A percentile compares a stretch with the other conserved stretches of the same genome.
Conservation (phyloP, 2,888 invertebrate genomes). For the Galerucella pusilla region DNA sequence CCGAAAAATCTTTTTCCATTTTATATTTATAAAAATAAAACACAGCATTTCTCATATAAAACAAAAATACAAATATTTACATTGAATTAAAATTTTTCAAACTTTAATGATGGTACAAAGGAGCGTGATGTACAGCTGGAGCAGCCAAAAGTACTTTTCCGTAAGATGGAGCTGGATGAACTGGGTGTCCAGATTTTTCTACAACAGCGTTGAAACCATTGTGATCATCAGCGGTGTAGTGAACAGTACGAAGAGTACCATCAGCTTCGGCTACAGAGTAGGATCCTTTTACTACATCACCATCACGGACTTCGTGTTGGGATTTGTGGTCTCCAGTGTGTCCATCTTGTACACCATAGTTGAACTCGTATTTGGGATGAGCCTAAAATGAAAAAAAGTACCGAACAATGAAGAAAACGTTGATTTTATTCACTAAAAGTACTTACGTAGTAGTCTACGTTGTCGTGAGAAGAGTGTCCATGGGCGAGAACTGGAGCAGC, state of each 20-base stretch:
- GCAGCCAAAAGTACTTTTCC: slow-evolving; percentile 3
- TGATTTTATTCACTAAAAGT: no score
- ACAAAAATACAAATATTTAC: no score
- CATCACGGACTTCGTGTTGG: slow-evolving; percentile 68
- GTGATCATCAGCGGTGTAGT: slow-evolving; percentile 71
- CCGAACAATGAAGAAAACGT: no score
- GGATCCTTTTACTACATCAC: slow-evolving; percentile 71
- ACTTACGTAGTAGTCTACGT: slow-evolving; percentile 27
- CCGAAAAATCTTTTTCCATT: no score
- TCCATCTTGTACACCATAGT: slow-evolving; percentile 68
- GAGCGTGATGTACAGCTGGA: not conserved
- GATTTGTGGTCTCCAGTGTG: slow-evolving; percentile 69
- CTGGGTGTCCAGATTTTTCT: slow-evolving; percentile 42
- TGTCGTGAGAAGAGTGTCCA: slow-evolving; percentile 3
- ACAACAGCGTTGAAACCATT: slow-evolving; percentile 69
- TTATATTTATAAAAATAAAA: no score
- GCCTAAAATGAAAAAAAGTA: no score
- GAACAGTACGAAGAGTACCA: slow-evolving; percentile 71
- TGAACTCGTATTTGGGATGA: slow-evolving; percentile 57
- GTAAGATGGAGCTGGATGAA: slow-evolving; percentile 37
- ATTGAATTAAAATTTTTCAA: not conserved
- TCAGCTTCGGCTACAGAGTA: slow-evolving; percentile 73
- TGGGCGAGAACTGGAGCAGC: slow-evolving; percentile 7
- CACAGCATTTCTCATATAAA: no score
- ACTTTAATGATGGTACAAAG: not conserved